A percentile compares a stretch with the other conserved stretches of the same genome.
phyloP scores from a whole-genome alignment of 92 coral and sea anemone genomes.

The Phenganax subtilis region DNA sequence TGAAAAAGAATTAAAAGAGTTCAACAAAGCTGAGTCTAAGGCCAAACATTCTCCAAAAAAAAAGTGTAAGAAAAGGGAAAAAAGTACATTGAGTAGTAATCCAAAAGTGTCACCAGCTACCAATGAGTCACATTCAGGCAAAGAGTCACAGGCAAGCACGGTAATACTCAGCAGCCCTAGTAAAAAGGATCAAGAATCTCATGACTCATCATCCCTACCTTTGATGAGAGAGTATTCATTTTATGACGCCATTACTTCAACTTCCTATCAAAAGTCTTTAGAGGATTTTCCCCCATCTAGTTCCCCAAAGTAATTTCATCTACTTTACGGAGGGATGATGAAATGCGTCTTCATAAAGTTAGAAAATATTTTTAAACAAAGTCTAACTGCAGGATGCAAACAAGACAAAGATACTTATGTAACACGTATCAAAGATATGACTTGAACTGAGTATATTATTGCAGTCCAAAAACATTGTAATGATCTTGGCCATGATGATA shows the following conservation, averaged over 20 bases:
- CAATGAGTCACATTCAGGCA: background rate
- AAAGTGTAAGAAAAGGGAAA: background rate
- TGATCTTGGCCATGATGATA: background rate
- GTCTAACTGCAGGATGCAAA: constrained; percentile 31
- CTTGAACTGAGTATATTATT: constrained; percentile 28
- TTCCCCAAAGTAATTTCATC: background rate
- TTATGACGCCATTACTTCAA: background rate
- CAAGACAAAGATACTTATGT: constrained; percentile 23
- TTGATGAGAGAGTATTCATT: no score
- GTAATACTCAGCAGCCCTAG: no score
- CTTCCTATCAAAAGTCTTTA: background rate
- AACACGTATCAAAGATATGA: constrained; percentile 31
- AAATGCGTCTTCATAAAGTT: constrained; percentile 20
- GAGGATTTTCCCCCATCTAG: background rate
- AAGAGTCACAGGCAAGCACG: background rate
- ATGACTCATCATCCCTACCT: no score
- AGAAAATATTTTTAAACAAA: constrained; percentile 35
- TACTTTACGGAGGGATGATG: background rate
- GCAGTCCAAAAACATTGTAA: constrained; percentile 39
- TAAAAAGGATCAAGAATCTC: no score
- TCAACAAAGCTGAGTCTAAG: constrained; percentile 28
- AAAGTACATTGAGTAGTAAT: background rate
- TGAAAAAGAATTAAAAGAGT: constrained; percentile 2
- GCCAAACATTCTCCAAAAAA: constrained; percentile 8
- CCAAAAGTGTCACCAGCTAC: background rate